Conservation (phyloP, 2,113 vertebrate species). For the Sterrhoptilus dennistouni region DNA sequence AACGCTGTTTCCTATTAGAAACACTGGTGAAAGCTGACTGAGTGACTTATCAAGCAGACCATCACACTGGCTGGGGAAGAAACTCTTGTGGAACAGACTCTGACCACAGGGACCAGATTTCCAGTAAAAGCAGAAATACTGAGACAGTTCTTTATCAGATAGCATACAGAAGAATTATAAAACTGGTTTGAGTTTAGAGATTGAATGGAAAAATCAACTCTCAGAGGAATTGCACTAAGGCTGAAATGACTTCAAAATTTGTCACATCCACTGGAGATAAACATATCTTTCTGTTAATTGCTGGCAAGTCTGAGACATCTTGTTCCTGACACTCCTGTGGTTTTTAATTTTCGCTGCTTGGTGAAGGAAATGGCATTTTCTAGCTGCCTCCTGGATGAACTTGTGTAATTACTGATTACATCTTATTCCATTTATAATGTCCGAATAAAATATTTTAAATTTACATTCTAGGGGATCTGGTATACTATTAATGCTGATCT, state of each 20-base stretch:
- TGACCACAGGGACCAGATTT: background rate
- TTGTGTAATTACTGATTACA: background rate
- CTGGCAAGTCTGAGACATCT: background rate
- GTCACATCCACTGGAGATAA: background rate
- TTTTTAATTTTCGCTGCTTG: background rate
- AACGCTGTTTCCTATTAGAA: slow-evolving; percentile 30
- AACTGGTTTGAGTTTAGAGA: background rate
- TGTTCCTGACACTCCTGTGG: background rate
- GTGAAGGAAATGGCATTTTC: background rate
- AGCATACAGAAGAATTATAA: background rate
- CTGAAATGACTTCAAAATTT: background rate
- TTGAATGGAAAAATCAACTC: background rate
- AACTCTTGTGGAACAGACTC: slow-evolving; percentile 1
- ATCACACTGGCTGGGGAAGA: background rate
- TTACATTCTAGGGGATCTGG: background rate
- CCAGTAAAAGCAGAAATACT: slow-evolving; percentile 33
- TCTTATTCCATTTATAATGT: background rate
- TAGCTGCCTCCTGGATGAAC: background rate
- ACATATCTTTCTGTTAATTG: background rate
- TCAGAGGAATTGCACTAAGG: background rate
- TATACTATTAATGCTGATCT: background rate
- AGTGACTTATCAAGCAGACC: background rate
- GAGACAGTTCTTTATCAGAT: background rate
- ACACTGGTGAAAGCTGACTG: background rate
- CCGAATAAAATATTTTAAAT: background rate